phyloP scores from a whole-genome alignment of 2,797 vertebrate genomes.

The Acrossocheilus fasciatus region DNA sequence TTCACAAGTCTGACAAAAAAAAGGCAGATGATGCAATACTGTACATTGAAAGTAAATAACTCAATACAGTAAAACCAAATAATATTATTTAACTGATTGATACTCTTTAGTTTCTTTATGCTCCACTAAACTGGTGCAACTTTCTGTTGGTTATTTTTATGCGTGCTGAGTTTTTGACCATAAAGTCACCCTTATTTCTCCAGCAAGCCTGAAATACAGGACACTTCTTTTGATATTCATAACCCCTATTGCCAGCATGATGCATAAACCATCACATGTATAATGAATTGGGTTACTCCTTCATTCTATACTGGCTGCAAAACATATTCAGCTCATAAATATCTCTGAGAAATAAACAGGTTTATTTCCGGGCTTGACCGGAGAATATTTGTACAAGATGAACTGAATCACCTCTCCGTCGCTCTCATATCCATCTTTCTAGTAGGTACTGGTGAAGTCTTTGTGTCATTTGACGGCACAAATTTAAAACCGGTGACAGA shows the following conservation, averaged over 20 bases:
- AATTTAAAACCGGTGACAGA: slow-evolving; percentile 6
- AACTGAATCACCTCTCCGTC: not conserved
- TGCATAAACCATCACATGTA: slow-evolving; percentile 22
- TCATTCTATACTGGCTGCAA: not conserved
- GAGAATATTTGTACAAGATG: not conserved
- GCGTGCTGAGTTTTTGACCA: not conserved
- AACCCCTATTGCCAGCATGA: not conserved
- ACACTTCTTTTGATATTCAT: slow-evolving; percentile 25
- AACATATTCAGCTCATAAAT: slow-evolving; percentile 14
- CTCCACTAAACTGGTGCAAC: not conserved
- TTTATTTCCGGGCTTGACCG: not conserved
- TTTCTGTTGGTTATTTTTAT: not conserved
- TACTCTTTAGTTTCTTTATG: not conserved
- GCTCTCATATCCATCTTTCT: not conserved
- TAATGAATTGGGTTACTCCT: slow-evolving; percentile 8
- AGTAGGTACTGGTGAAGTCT: not conserved
- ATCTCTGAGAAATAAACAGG: not conserved
- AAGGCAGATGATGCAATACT: not conserved
- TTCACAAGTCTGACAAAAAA: not conserved
- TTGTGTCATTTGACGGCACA: not conserved
- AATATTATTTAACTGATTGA: not conserved
- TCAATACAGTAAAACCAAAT: not conserved
- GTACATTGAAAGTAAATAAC: not conserved
- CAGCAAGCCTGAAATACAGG: not conserved
- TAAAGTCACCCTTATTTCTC: not conserved